phyloP scores from a whole-genome alignment of 2,888 invertebrate species.

The Pelosia muscerda region DNA sequence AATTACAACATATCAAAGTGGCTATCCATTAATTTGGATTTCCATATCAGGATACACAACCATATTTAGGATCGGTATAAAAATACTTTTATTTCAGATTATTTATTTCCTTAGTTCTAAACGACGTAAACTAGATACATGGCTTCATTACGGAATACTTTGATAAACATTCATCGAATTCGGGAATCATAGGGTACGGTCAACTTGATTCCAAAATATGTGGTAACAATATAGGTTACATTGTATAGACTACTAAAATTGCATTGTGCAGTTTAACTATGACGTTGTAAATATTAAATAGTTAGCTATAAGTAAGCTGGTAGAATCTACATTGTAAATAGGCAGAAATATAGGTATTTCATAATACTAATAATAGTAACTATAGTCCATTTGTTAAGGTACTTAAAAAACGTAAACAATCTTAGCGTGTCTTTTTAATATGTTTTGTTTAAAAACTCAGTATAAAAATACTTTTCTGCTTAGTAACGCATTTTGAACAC shows the following conservation, averaged over 20 bases:
- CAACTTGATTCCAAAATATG: background rate
- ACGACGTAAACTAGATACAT: background rate
- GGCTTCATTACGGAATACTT: background rate
- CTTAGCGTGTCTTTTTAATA: too few relatives aligned
- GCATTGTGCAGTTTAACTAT: background rate
- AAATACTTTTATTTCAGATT: background rate
- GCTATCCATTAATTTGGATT: too few relatives aligned
- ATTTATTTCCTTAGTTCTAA: background rate
- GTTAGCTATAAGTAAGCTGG: background rate
- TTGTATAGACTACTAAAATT: background rate
- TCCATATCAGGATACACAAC: background rate
- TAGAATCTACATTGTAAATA: background rate
- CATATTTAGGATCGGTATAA: background rate
- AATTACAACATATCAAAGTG: too few relatives aligned
- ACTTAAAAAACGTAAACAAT: too few relatives aligned
- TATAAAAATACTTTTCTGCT: too few relatives aligned
- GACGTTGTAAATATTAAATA: background rate
- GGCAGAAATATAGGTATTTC: background rate
- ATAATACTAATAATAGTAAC: background rate
- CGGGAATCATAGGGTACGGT: too few relatives aligned
- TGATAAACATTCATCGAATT: background rate
- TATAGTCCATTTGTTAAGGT: too few relatives aligned
- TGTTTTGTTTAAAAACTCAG: too few relatives aligned
- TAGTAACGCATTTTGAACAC: too few relatives aligned
- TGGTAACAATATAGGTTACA: background rate